These are phyloP conservation scores for Sarcophaga variegata DNA, from an alignment of 2,888 invertebrate genomes.

Conservation along the genomic window DNA sequence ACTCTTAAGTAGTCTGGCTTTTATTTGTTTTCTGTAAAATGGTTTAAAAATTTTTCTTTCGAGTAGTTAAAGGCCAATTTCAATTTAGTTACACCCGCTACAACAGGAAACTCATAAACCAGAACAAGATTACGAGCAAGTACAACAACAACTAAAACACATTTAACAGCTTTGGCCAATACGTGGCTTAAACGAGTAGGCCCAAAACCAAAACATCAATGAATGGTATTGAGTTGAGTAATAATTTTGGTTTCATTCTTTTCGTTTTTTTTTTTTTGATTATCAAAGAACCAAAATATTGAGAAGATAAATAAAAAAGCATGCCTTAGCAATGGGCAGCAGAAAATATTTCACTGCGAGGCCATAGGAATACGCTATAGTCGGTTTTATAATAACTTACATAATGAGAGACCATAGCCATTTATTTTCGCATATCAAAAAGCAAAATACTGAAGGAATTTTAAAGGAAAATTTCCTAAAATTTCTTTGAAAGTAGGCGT, in stretches of 20 bases:
- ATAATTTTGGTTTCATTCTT: constrained; percentile 36
- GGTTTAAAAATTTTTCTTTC: constrained; percentile 10
- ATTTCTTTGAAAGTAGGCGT: too few relatives aligned
- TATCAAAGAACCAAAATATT: constrained; percentile 29
- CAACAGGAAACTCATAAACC: constrained; percentile 56
- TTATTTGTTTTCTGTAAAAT: constrained; percentile 42
- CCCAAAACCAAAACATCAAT: background rate
- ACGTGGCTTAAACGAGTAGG: constrained; percentile 4
- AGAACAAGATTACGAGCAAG: constrained; percentile 1
- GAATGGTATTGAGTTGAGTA: constrained; percentile 36
- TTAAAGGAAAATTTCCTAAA: too few relatives aligned
- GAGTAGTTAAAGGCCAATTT: constrained; percentile 21
- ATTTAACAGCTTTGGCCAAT: background rate
- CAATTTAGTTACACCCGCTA: constrained; percentile 58
- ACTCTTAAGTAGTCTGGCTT: background rate
- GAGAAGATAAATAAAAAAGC: too few relatives aligned
- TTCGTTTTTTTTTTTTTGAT: constrained; percentile 7
- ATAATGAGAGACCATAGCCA: too few relatives aligned
- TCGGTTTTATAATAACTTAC: too few relatives aligned
- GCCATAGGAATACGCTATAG: too few relatives aligned
- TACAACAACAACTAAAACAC: background rate
- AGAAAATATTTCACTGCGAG: too few relatives aligned
- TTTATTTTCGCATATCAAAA: too few relatives aligned
- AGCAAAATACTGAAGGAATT: too few relatives aligned
- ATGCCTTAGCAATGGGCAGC: too few relatives aligned